Base-by-base conservation (phyloP, 2,888 invertebrate genomes). In the Tryphoninae sp. region DNA sequence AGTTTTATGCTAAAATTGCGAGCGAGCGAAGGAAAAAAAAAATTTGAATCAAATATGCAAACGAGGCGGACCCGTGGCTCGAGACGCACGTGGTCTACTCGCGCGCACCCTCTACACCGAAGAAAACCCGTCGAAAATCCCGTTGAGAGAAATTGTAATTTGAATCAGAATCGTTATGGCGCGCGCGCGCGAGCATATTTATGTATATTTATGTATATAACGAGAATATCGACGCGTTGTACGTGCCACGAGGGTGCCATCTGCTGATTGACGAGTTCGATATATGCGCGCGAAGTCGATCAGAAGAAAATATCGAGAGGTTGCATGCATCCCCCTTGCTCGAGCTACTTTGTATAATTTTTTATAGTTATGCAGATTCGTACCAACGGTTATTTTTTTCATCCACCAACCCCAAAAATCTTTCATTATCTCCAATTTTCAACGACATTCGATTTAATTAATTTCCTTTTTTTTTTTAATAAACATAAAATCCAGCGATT, bases 221-320 rank as follows among this genome's bases (percentile, higher is more conserved):
- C 67, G 42, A 13, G 55, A 45, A 16, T 23, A 19, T 22, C 19
- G 16, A 16, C 11, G 45, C 59, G 53, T 22, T 51, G 53, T 67
- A 61, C 72, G 72, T 73, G 79, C 74, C 71, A 22, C 62, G 9
- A 72, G 65, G 64, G 62, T 68, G 51, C 51, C 82, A 80, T 82
- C 82, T 79, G 82, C 79, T 82, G 82, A 82, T 82, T 76, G 82
- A 82, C 82, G 82, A 82, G 82, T 82, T 80, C 82, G 82, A 82
- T 79, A 55, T 40, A 75, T 55, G 55, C 55, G 55, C 26, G 59
- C 59, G 49, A 80, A 82, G 82, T 82, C 82, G 79, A 82, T 82
- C 79, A 51, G 71, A 64, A 67, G 67, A 72, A 77, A 82, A 79
- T 82, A 19, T 16, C 68, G 68, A 68, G 62, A 55, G 76, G 49